Conservation (phyloP, 53 echinoderm and acorn worm genomes). For the Patiria pectinifera region DNA sequence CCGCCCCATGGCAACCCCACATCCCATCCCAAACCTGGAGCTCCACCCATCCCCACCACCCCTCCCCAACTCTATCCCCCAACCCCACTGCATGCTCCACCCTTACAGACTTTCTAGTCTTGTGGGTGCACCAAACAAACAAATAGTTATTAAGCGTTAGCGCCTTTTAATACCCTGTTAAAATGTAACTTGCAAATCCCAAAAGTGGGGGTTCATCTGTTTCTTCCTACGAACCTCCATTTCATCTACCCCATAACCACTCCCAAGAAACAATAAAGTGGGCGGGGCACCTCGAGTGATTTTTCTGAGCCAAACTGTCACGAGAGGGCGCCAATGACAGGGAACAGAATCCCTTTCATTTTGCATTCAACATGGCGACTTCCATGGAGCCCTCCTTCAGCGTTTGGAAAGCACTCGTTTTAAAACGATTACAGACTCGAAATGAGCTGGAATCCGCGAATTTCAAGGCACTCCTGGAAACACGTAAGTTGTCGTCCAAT, state of each 20-base stretch:
- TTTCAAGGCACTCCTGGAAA: constrained; percentile 71
- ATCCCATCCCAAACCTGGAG: too few relatives aligned
- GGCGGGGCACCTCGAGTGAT: not conserved
- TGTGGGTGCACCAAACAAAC: too few relatives aligned
- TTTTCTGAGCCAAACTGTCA: not conserved
- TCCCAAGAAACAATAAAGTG: not conserved
- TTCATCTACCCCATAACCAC: not conserved
- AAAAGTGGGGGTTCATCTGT: too few relatives aligned
- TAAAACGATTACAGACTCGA: constrained; percentile 70
- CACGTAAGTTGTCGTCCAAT: constrained; percentile 70
- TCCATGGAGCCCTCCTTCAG: constrained; percentile 53
- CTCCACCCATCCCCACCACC: too few relatives aligned
- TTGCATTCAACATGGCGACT: constrained; percentile 62
- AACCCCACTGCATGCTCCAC: too few relatives aligned
- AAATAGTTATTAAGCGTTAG: too few relatives aligned
- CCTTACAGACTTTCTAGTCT: too few relatives aligned
- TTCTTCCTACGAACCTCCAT: not conserved
- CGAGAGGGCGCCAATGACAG: constrained; percentile 48
- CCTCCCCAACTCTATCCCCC: too few relatives aligned
- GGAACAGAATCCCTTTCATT: not conserved
- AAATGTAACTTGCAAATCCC: too few relatives aligned
- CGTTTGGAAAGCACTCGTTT: constrained; percentile 72
- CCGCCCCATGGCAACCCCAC: too few relatives aligned
- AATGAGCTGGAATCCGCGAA: constrained; percentile 66
- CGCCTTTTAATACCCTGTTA: too few relatives aligned